Base-by-base conservation (phyloP, 1,140 invertebrate genomes). In the Eumeta japonica region DNA sequence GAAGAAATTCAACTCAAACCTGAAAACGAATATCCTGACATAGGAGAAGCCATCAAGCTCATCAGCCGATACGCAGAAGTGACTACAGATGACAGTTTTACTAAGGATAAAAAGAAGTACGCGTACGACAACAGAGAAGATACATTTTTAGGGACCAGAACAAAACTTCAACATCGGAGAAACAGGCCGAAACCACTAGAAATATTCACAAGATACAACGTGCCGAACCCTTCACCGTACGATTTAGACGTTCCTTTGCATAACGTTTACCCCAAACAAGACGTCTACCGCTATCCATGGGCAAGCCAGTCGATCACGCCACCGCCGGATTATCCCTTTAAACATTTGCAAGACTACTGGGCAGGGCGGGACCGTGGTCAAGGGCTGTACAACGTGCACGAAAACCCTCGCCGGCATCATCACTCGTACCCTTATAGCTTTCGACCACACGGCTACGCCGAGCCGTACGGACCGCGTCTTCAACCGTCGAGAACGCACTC, bases 31-130 rank as follows among this genome's bases (percentile, higher is more conserved):
- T 74, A 71, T 39, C 62, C 66, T n/a, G 67, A 72, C 36, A 74
- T 74, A n/a, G 70, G 65, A 31, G 70, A 72, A 53, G 67, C 70
- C 35, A 72, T 74, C 15, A 74, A 74, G 52, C 43, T 74, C 4
- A 74, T 74, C 43, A 74, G 70, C 40, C 55, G 70, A 41, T 74
- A 68, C 38, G 70, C 70, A 16, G 67, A 72, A 53, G 70, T 74
- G 11, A 70, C 66, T 10, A 74, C 70, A 5, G 70, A 74, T 34
- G 70, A 74, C 30, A 68, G 63, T 43, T 74, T 63, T 46, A 17
- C 50, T 28, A 71, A 67, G 57, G 58, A 70, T 32, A 49, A 62
- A 39, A 65, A 59, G 35, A 66, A 56, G 34, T 37, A 50, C 34
- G 41, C 45, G 33, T 37, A 46, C 4, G n/a, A n/a, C n/a, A 5